Conservation (phyloP, 2,113 vertebrate species). For the Cololabis saira region DNA sequence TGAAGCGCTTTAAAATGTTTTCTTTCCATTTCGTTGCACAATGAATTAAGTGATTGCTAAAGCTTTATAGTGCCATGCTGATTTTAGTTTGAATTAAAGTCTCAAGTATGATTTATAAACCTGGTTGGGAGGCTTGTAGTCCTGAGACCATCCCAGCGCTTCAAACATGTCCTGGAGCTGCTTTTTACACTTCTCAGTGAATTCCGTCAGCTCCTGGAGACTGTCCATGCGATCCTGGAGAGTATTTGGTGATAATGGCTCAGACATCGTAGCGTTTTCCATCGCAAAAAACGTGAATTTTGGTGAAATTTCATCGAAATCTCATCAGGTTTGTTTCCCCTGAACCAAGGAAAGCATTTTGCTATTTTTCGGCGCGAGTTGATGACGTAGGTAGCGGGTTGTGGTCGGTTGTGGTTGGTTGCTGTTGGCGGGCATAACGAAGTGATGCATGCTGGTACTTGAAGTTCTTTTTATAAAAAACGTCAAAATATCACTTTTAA, state of each 20-base stretch:
- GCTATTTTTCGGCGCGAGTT: not conserved
- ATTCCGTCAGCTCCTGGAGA: slow-evolving; percentile 73
- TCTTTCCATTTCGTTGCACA: too few relatives aligned
- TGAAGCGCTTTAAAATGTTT: too few relatives aligned
- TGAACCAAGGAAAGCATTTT: not conserved
- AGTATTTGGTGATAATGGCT: not conserved
- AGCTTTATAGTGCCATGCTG: too few relatives aligned
- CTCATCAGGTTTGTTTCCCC: rapidly evolving
- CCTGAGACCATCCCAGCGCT: slow-evolving; percentile 71
- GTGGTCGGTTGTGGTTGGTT: too few relatives aligned
- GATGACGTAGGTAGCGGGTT: slow-evolving; percentile 25
- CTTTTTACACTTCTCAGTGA: slow-evolving; percentile 72
- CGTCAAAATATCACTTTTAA: too few relatives aligned
- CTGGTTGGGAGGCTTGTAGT: slow-evolving; percentile 15
- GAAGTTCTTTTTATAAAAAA: slow-evolving; percentile 27
- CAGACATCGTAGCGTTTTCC: slow-evolving; percentile 32
- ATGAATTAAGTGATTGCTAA: too few relatives aligned
- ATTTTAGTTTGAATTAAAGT: too few relatives aligned
- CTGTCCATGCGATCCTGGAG: slow-evolving; percentile 50
- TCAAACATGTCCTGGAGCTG: slow-evolving; percentile 69
- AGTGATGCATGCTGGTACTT: slow-evolving; percentile 49
- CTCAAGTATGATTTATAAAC: too few relatives aligned
- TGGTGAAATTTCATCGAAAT: not conserved
- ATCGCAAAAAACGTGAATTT: not conserved
- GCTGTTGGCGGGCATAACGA: too few relatives aligned